Evolutionary conservation across 2,113 vertebrate genomes (phyloP).

Genomic region (Sorex fumeus): DNA sequence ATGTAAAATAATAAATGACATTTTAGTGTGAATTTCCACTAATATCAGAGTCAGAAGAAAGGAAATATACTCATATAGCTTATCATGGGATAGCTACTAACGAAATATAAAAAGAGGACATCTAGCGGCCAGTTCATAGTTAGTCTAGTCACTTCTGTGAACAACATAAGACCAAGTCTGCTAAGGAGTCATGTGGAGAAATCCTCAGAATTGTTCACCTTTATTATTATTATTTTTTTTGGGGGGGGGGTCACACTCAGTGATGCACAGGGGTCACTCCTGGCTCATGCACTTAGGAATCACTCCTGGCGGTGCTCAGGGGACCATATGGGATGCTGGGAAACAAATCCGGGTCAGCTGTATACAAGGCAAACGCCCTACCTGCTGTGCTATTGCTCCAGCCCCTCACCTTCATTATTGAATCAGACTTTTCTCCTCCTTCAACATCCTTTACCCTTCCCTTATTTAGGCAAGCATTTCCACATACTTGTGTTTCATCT

Average conservation of each 20-base stretch:
- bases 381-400: no score
- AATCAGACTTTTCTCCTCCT: background rate
- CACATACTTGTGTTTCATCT: background rate
- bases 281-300: no score
- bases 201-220: background rate
- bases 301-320: no score
- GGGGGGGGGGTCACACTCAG: no score
- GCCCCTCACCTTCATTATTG: background rate
- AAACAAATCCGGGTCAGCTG: no score
- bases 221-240: no score
- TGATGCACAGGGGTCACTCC: no score
- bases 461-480: background rate
- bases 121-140: rapidly evolving
- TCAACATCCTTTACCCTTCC: background rate
- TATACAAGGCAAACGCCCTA: no score
- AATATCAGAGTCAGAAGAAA: background rate
- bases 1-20: background rate
- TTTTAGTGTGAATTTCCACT: background rate
- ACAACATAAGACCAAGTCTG: background rate
- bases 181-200: background rate
- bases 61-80: no score
- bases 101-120: background rate
- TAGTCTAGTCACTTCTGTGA: background rate
- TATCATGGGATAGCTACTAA: no score
- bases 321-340: no score